A percentile compares a stretch with the other conserved stretches of the same genome.
Conservation (phyloP, 2,797 vertebrate species). For the Hypotaenidia okinawae region DNA sequence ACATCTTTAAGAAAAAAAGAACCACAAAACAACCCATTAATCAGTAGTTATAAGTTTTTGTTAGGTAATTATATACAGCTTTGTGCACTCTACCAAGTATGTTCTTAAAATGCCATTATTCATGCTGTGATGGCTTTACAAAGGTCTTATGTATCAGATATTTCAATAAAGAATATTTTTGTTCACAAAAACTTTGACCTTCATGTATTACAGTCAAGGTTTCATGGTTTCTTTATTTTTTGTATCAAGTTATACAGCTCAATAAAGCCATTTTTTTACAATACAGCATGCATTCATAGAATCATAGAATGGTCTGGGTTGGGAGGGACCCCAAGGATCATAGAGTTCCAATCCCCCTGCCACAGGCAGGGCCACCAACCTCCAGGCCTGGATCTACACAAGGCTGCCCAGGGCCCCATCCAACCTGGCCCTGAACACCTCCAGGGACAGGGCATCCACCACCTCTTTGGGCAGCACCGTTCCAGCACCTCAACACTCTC, state of each 20-base stretch:
- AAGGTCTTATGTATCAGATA: neutral
- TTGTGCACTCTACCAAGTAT: neutral
- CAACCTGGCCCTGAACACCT: too few relatives aligned
- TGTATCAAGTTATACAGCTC: neutral
- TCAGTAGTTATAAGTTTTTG: neutral
- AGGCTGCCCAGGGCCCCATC: too few relatives aligned
- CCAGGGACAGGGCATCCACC: too few relatives aligned
- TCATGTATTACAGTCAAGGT: neutral
- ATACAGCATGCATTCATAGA: neutral
- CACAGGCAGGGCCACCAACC: too few relatives aligned
- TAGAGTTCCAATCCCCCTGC: too few relatives aligned
- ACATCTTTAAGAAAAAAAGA: slow-evolving; percentile 44
- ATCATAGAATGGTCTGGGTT: too few relatives aligned
- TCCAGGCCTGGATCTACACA: too few relatives aligned
- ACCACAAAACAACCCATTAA: neutral
- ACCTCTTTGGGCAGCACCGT: too few relatives aligned
- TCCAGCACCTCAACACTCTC: too few relatives aligned
- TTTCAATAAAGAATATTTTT: neutral
- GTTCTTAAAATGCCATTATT: neutral
- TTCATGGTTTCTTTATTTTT: neutral
- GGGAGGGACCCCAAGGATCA: too few relatives aligned
- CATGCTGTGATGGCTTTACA: neutral
- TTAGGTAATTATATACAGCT: neutral
- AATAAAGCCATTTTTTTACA: neutral
- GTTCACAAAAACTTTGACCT: neutral